Base-by-base conservation (phyloP, 2,113 vertebrate genomes). In the Rhinichthys klamathensis region DNA sequence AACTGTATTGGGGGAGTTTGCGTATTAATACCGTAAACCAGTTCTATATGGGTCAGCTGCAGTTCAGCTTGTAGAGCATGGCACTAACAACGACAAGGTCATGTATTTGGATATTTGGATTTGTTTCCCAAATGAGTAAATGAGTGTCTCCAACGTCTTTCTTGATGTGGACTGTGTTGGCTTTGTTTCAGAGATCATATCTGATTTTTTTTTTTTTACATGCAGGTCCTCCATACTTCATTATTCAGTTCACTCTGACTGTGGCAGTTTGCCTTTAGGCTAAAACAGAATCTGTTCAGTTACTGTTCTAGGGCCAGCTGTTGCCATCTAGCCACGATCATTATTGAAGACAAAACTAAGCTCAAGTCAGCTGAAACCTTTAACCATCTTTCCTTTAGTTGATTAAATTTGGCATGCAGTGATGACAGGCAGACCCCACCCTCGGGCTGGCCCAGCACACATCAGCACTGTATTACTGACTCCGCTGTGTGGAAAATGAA, bases 381-480 rank as follows among this genome's bases (percentile, higher is more conserved):
- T 46, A 46, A 25, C 41, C 13, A 27, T 69, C 10, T 3, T 67
- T 80, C 41, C 35, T 44, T 12, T 49, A 38, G 77, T 32, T 81
- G 27, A 81, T 81, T 61, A 44, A 18, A 63, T 35, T 44, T 51
- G 41, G 41, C 27, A 6, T 67, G 44, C 18, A 75, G 51, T 79
- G 51, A 67, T 38, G 58, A 85, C 63, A 27, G 46, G 25, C 58
- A 38, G 35, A 51, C 70, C n/a, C 63, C 56, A 58, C 60, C 54
- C 51, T 60, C 41, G 32, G 80, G 27, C 84, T 35, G 60, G 25
- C 60, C 74, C 70, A 60, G 82, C 60, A 79, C 87, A 76, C 76
- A 87, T 89, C 84, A 81, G 58, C 82, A 27, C n/a, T 88, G 65
- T 89, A 86, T 91, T 85, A 86, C 46, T 75, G 86, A 87, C 67